Conservation (phyloP, 1,140 invertebrate species). For the Rhyzopertha dominica region DNA sequence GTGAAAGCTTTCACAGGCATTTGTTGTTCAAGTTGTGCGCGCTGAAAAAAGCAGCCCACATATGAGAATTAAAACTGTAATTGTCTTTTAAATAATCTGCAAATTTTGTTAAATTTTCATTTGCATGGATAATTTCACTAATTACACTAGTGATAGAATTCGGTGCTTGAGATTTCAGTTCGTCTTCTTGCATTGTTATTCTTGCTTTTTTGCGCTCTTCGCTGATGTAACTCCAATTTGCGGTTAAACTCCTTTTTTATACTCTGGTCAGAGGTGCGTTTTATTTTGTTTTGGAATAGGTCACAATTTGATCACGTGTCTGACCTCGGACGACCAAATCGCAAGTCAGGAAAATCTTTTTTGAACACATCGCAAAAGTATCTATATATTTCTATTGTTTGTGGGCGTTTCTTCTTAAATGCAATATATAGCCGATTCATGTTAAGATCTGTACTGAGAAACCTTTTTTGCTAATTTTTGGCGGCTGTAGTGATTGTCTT, state of each 20-base stretch:
- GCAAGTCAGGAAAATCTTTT: slow-evolving; percentile 13
- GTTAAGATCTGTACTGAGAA: slow-evolving; percentile 12
- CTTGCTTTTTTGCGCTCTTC: slow-evolving; percentile 4
- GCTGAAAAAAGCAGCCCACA: too few species aligned
- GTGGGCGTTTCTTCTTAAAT: slow-evolving; percentile 7
- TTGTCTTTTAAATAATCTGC: too few species aligned
- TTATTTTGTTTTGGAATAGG: neutral
- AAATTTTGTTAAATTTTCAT: too few species aligned
- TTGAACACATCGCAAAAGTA: slow-evolving; percentile 12
- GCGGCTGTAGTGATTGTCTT: too few species aligned
- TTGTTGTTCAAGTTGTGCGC: too few species aligned
- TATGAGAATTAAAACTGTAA: too few species aligned
- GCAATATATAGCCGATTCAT: slow-evolving; percentile 10
- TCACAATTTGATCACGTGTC: slow-evolving; percentile 16
- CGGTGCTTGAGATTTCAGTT: neutral
- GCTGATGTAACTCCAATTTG: slow-evolving; percentile 10
- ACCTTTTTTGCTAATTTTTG: slow-evolving; percentile 10
- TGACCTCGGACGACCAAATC: slow-evolving; percentile 6
- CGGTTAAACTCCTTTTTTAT: neutral
- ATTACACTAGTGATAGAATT: neutral
- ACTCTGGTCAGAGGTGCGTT: neutral
- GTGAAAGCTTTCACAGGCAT: too few species aligned
- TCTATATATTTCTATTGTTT: slow-evolving; percentile 2
- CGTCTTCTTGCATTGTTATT: slow-evolving; percentile 9
- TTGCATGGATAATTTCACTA: too few species aligned